phyloP scores from a whole-genome alignment of 1,140 invertebrate genomes.

The Sycobia sp. region DNA sequence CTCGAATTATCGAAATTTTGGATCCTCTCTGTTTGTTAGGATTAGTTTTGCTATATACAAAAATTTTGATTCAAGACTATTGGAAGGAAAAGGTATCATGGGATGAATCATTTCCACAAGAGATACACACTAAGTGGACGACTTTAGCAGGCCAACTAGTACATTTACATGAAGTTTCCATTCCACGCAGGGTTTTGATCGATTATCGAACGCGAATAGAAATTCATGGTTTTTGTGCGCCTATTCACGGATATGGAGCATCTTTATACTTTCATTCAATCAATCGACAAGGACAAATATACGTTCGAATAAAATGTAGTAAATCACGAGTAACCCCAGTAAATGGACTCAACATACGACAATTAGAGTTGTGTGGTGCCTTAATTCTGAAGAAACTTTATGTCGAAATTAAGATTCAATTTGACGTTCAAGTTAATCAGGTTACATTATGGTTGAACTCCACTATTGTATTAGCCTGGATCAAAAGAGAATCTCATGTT shows the following conservation, averaged over 20 bases:
- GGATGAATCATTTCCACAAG: slow-evolving; percentile 9
- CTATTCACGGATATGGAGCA: not conserved
- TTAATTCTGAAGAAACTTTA: too few species aligned
- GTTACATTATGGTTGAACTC: slow-evolving; percentile 6
- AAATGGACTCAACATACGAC: not conserved
- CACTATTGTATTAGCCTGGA: not conserved
- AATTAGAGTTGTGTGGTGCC: slow-evolving; percentile 31
- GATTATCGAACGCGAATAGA: not conserved
- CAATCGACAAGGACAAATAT: not conserved
- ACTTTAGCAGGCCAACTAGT: not conserved
- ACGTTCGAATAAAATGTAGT: not conserved
- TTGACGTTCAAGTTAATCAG: too few species aligned
- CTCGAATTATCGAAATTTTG: not conserved
- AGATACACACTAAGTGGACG: not conserved
- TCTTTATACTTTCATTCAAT: not conserved
- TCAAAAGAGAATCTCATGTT: not conserved
- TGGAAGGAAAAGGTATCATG: slow-evolving; percentile 3
- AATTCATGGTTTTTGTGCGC: not conserved
- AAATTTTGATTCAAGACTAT: slow-evolving; percentile 5
- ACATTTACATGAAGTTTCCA: not conserved
- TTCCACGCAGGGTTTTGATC: not conserved
- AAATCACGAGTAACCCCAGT: not conserved
- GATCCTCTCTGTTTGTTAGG: slow-evolving; percentile 3
- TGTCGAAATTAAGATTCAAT: too few species aligned
- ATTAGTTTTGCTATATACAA: not conserved